Percentiles rank a stretch among this genome's conserved stretches.
phyloP scores from a whole-genome alignment of 2,797 vertebrate species.

The Prunella strophiata region DNA sequence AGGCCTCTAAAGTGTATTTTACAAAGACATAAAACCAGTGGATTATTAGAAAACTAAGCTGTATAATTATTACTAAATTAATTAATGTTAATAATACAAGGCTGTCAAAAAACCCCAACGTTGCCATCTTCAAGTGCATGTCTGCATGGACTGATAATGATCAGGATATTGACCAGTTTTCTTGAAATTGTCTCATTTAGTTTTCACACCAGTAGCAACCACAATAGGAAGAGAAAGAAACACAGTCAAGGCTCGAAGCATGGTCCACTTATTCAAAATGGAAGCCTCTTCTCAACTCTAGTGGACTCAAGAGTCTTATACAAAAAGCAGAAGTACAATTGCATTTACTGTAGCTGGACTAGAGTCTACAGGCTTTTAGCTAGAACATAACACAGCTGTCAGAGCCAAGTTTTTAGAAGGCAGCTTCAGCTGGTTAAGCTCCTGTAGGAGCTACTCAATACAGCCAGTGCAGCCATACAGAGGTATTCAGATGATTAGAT shows the following conservation, averaged over 20 bases:
- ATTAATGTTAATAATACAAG: background rate
- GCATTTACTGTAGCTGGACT: background rate
- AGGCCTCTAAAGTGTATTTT: slow-evolving; percentile 82
- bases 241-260: background rate
- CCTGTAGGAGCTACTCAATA: background rate
- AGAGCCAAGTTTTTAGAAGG: background rate
- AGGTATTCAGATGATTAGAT: background rate
- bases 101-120: background rate
- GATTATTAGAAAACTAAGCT: slow-evolving; percentile 1
- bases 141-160: background rate
- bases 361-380: background rate
- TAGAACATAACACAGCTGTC: background rate
- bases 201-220: background rate
- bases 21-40: slow-evolving; percentile 12
- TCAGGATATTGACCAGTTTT: background rate
- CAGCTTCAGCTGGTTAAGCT: background rate
- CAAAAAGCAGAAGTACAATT: background rate
- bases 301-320: background rate
- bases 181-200: background rate
- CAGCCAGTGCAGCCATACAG: background rate
- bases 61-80: background rate
- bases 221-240: background rate
- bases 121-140: background rate
- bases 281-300: background rate
- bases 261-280: background rate